Conservation (phyloP, 1,140 invertebrate genomes). For the Leptinotarsa undecemlineata region DNA sequence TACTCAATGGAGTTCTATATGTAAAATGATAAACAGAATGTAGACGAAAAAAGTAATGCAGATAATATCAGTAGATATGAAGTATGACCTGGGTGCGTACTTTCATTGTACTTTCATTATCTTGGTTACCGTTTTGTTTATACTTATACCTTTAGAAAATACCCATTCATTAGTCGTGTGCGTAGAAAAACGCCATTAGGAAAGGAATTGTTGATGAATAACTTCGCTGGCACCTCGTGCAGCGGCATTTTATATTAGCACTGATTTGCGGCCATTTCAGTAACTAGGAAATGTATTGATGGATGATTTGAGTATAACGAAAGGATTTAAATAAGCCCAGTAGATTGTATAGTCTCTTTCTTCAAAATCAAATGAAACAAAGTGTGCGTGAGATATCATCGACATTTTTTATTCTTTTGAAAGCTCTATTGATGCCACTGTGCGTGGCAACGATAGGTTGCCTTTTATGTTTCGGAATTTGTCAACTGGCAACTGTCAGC, state of each 20-base stretch:
- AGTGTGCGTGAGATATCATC: no score
- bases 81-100: not conserved
- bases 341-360: no score
- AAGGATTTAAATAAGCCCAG: no score
- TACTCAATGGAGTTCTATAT: not conserved
- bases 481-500: no score
- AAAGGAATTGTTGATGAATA: slow-evolving; percentile 4
- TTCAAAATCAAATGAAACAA: no score
- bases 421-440: no score
- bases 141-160: not conserved
- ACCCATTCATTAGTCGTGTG: slow-evolving; percentile 10
- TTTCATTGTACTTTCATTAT: slow-evolving; percentile 1
- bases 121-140: slow-evolving; percentile 1
- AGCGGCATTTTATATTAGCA: not conserved
- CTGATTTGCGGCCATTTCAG: not conserved
- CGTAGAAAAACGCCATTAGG: slow-evolving; percentile 4
- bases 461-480: no score
- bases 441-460: no score
- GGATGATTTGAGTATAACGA: not conserved
- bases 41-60: not conserved
- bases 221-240: slow-evolving; percentile 1
- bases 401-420: no score
- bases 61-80: not conserved
- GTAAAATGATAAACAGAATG: not conserved
- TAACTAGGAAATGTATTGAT: not conserved